phyloP scores from a whole-genome alignment of 2,797 vertebrate genomes.

The Dipus sagitta region DNA sequence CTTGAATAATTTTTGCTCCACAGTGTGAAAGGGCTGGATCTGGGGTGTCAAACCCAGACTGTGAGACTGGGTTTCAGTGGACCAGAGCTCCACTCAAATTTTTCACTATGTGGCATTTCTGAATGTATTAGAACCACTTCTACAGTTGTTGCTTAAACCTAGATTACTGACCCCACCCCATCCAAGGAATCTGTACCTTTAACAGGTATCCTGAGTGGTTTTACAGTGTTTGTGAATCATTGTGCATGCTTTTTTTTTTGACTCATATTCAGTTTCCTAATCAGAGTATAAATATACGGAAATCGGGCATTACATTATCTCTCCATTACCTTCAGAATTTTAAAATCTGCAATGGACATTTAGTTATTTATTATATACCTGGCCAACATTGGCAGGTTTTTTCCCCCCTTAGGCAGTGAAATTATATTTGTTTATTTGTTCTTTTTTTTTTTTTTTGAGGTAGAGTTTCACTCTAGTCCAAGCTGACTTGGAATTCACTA shows the following conservation, averaged over 20 bases:
- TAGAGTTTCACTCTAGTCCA: no score
- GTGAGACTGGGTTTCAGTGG: not conserved
- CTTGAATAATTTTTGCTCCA: not conserved
- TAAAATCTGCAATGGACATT: not conserved
- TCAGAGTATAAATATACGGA: not conserved
- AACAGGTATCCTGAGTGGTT: not conserved
- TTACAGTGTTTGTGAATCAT: not conserved
- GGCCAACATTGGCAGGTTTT: constrained; percentile 41
- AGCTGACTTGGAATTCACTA: no score
- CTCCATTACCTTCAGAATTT: not conserved
- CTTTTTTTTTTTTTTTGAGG: no score
- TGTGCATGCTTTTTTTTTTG: not conserved
- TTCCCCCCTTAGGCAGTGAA: not conserved
- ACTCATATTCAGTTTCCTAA: not conserved
- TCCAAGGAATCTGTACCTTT: not conserved
- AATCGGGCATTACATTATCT: not conserved
- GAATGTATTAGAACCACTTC: not conserved
- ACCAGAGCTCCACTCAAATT: not conserved
- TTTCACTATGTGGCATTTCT: not conserved
- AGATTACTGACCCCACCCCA: not conserved
- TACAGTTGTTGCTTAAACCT: not conserved
- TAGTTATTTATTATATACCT: not conserved
- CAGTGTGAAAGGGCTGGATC: not conserved
- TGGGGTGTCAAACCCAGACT: not conserved
- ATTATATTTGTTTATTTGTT: not conserved